Evolutionary conservation across 2,797 vertebrate genomes (phyloP).

Genomic region (Siniperca undulata): DNA sequence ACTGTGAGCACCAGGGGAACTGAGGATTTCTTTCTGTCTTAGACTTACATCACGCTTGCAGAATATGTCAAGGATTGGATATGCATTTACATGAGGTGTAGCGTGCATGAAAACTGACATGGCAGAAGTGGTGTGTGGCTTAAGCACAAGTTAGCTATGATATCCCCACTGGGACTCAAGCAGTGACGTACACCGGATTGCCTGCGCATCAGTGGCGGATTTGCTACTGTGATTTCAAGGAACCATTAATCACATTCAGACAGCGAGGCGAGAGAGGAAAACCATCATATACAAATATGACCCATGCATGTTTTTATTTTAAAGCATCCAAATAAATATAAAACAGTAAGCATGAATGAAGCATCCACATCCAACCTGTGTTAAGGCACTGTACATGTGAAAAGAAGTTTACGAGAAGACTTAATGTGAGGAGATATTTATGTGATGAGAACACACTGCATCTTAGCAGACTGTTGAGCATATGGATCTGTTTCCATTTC

Average conservation of each 20-base stretch:
- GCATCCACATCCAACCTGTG: neutral
- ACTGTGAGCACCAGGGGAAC: slow-evolving; percentile 49
- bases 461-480: slow-evolving; percentile 51
- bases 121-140: slow-evolving; percentile 46
- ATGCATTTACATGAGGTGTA: slow-evolving; percentile 48
- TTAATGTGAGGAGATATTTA: slow-evolving; percentile 40
- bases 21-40: slow-evolving; percentile 66
- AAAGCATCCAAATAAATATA: neutral
- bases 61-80: slow-evolving; percentile 66
- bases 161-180: slow-evolving; percentile 35
- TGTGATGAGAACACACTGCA: slow-evolving; percentile 30
- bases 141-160: slow-evolving; percentile 33
- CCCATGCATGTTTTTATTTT: neutral
- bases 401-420: slow-evolving; percentile 9
- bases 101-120: slow-evolving; percentile 53
- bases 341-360: slow-evolving; percentile 14
- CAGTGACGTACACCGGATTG: slow-evolving; percentile 30
- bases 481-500: slow-evolving; percentile 60
- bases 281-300: neutral
- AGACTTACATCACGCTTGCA: slow-evolving; percentile 78
- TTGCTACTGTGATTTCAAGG: slow-evolving; percentile 38
- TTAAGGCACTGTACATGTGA: slow-evolving; percentile 35
- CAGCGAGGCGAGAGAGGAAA: neutral
- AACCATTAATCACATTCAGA: slow-evolving; percentile 15
- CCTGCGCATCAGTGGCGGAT: slow-evolving; percentile 32